Conservation (phyloP, 2,888 invertebrate species). For the Sturmia bella region DNA sequence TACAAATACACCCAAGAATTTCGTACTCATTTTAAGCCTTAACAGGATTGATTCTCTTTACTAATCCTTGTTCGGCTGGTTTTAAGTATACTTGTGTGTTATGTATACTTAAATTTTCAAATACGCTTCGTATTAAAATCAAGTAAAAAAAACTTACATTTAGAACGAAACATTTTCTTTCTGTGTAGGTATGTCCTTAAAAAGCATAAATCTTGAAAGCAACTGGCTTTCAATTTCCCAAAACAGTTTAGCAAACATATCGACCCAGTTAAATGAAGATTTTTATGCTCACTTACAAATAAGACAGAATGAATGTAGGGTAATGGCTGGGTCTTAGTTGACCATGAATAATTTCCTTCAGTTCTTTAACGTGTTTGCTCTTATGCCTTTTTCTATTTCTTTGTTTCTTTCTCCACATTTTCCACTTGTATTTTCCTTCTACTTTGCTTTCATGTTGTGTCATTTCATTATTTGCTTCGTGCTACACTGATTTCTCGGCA, state of each 20-base stretch:
- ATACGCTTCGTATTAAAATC: too few relatives aligned
- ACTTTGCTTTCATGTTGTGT: constrained; percentile 24
- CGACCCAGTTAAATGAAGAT: constrained; percentile 14
- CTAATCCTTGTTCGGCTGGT: too few relatives aligned
- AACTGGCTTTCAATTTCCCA: not conserved
- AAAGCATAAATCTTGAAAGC: not conserved
- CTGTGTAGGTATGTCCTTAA: too few relatives aligned
- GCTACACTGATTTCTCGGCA: constrained; percentile 52
- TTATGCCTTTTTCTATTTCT: constrained; percentile 10
- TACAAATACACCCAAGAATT: too few relatives aligned
- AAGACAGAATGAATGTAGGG: constrained; percentile 34
- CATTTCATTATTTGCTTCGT: constrained; percentile 24
- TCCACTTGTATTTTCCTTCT: constrained; percentile 10
- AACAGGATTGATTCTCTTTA: too few relatives aligned
- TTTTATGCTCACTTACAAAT: not conserved
- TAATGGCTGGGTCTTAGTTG: constrained; percentile 59
- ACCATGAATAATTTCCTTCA: constrained; percentile 60
- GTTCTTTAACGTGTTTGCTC: not conserved
- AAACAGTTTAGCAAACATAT: constrained; percentile 13
- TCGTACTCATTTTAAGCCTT: too few relatives aligned
- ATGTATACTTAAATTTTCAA: too few relatives aligned
- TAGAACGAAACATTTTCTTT: too few relatives aligned
- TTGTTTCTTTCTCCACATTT: constrained; percentile 40
- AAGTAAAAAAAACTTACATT: too few relatives aligned
- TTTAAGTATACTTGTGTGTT: too few relatives aligned